A percentile compares a stretch with the other conserved stretches of the same genome.
These are phyloP conservation scores for Ariopsis seemanni DNA, from an alignment of 2,113 vertebrate genomes.

Conservation along the genomic window DNA sequence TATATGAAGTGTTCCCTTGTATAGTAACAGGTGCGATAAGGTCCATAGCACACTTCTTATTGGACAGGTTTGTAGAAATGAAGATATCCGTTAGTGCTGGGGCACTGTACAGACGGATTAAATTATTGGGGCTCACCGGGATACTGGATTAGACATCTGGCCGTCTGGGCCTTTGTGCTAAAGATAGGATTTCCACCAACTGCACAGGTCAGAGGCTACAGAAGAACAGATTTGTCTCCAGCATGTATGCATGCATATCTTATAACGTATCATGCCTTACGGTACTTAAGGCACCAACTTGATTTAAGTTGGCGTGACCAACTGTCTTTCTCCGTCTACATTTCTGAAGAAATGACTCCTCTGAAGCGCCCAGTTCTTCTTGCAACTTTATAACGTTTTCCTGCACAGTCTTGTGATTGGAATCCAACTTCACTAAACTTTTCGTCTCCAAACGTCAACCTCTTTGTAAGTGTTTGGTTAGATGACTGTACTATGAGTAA, in stretches of 20 bases:
- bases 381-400: no score
- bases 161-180: not conserved
- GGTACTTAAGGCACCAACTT: no score
- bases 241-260: not conserved
- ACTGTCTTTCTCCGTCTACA: no score
- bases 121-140: not conserved
- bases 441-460: no score
- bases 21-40: constrained; percentile 52
- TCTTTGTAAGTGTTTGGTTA: no score
- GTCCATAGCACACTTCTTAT: constrained; percentile 7
- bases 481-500: no score
- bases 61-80: not conserved
- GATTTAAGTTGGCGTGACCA: no score
- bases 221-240: not conserved
- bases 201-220: constrained; percentile 34
- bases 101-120: not conserved
- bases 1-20: constrained; percentile 45
- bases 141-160: constrained; percentile 7
- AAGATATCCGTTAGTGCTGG: not conserved
- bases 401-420: no score
- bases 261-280: no score
- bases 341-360: no score
- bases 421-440: no score
- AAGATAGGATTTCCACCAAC: constrained; percentile 22
- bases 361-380: no score